Percentiles rank a stretch among this genome's conserved stretches.
phyloP scores from a whole-genome alignment of 2,888 invertebrate species.

The Epistrophe eligans region DNA sequence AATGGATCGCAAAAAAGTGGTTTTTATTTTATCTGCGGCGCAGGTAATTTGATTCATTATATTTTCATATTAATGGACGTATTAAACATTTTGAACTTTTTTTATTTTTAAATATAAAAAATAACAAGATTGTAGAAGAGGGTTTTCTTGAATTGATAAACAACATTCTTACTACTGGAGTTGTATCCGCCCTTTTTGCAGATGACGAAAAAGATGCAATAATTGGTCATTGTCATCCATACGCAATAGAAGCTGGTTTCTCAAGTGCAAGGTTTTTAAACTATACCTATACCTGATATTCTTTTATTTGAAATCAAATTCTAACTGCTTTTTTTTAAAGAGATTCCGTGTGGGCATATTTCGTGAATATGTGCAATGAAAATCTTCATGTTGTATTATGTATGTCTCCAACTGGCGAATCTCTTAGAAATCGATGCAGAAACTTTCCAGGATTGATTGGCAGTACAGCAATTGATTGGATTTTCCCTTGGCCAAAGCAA shows the following conservation, averaged over 20 bases:
- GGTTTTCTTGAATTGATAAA: constrained; percentile 95
- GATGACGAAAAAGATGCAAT: constrained; percentile 95
- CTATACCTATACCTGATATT: constrained; percentile 64
- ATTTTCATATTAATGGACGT: neutral
- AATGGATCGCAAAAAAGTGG: constrained; percentile 90
- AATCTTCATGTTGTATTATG: constrained; percentile 95
- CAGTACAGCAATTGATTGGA: constrained; percentile 96
- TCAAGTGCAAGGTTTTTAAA: constrained; percentile 88
- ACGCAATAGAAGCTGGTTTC: constrained; percentile 89
- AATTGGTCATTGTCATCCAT: constrained; percentile 88
- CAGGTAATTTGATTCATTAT: constrained; percentile 85
- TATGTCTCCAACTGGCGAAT: constrained; percentile 95
- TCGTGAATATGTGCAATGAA: constrained; percentile 90
- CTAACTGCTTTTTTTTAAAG: constrained; percentile 81
- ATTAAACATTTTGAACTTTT: neutral
- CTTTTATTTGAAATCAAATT: neutral
- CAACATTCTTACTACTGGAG: constrained; percentile 95
- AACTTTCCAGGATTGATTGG: constrained; percentile 97
- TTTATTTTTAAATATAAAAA: neutral
- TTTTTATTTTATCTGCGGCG: constrained; percentile 93
- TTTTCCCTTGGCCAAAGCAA: constrained; percentile 96
- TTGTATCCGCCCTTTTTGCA: constrained; percentile 93
- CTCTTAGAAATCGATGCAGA: constrained; percentile 92
- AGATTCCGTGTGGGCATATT: constrained; percentile 94
- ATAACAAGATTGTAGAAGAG: constrained; percentile 88